Percentiles rank a stretch among this genome's conserved stretches.
Evolutionary conservation across 2,797 vertebrate genomes (phyloP).

Genomic region (Myiotriccus ornatus): DNA sequence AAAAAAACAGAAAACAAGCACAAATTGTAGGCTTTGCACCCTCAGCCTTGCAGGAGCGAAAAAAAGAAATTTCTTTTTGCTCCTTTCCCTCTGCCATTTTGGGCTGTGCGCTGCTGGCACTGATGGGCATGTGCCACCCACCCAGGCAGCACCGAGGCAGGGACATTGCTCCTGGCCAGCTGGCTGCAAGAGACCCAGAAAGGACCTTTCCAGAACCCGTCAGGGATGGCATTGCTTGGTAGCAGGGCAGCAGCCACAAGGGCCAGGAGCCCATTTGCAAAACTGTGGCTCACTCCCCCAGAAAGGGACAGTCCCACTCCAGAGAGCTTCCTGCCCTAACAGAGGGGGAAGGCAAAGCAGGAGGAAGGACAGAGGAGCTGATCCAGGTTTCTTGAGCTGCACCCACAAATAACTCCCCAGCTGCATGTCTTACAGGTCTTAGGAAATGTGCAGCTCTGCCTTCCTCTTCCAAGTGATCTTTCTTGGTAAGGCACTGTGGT

Average conservation of each 20-base stretch:
- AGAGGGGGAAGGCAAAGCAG: accelerated
- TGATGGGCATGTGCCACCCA: background rate
- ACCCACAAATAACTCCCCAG: background rate
- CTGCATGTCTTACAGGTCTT: background rate
- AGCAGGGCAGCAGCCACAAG: background rate
- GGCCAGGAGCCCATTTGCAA: background rate
- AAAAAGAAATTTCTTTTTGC: background rate
- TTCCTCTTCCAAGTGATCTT: background rate
- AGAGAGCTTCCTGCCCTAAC: background rate
- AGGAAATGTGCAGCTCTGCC: background rate
- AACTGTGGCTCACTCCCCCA: background rate
- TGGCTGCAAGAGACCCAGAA: background rate
- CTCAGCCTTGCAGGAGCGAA: background rate
- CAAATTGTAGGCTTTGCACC: slow-evolving; percentile 3
- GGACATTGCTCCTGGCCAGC: background rate
- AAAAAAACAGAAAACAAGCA: slow-evolving; percentile 47
- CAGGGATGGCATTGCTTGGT: accelerated
- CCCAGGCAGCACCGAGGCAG: background rate
- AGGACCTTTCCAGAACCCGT: background rate
- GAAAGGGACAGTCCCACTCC: background rate
- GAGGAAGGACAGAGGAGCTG: background rate
- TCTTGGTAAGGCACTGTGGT: background rate
- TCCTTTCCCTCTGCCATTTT: background rate
- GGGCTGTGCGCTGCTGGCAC: background rate
- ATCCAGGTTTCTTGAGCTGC: background rate